Evolutionary conservation across 2,888 invertebrate genomes (phyloP).

Genomic region (Linnaemya tessellans): DNA sequence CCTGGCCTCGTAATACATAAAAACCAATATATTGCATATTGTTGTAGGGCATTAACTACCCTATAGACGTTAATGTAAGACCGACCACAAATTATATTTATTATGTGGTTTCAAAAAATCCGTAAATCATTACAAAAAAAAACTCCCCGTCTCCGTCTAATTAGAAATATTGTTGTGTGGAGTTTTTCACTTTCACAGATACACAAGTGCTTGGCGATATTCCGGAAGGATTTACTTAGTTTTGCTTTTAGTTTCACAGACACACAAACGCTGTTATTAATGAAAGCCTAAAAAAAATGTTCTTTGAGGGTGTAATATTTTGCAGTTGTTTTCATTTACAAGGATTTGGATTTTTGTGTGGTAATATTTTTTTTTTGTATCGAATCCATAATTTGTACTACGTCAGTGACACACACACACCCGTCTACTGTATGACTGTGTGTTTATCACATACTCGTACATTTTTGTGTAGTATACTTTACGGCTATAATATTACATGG

Average conservation of each 20-base stretch:
- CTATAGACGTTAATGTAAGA: slow-evolving; percentile 4
- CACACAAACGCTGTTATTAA: background rate
- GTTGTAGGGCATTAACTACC: background rate
- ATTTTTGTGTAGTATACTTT: background rate
- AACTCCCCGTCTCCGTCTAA: background rate
- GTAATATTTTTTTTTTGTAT: slow-evolving; percentile 36
- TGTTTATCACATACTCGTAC: background rate
- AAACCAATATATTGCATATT: background rate
- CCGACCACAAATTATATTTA: slow-evolving; percentile 57
- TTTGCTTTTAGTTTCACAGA: slow-evolving; percentile 28
- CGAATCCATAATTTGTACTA: slow-evolving; percentile 52
- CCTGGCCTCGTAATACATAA: background rate
- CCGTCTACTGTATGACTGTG: background rate
- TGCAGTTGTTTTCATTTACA: slow-evolving; percentile 9
- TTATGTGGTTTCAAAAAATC: slow-evolving; percentile 58
- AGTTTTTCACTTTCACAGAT: slow-evolving; percentile 34
- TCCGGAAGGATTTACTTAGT: slow-evolving; percentile 51
- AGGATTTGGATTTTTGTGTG: slow-evolving; percentile 1
- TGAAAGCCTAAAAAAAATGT: slow-evolving; percentile 14
- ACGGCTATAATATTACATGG: slow-evolving; percentile 39
- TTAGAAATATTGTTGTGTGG: background rate
- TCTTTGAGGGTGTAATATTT: slow-evolving; percentile 20
- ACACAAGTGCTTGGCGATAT: slow-evolving; percentile 60
- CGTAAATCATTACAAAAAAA: slow-evolving; percentile 21
- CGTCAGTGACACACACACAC: background rate